phyloP scores from a whole-genome alignment of 2,113 vertebrate genomes.

The Notiomystis cincta region DNA sequence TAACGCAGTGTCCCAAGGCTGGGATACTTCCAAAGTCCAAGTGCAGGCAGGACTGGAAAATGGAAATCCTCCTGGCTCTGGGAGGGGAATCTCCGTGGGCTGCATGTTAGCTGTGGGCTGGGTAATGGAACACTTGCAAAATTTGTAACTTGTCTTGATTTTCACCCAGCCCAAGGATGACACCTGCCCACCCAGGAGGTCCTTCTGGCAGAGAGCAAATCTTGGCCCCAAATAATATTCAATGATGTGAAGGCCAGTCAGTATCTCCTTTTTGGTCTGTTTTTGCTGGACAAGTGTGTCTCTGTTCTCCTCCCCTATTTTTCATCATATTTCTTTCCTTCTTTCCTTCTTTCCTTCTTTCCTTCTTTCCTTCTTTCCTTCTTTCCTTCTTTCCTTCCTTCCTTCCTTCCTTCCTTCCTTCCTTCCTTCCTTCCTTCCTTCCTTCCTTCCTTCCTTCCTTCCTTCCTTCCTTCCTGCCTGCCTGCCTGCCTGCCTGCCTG shows the following conservation, averaged over 20 bases:
- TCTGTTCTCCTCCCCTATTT: not conserved
- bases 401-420: too few relatives aligned
- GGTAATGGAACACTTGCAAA: not conserved
- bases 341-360: not conserved
- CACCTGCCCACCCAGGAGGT: not conserved
- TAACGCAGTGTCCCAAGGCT: fast-evolving
- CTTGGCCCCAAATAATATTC: not conserved
- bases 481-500: too few relatives aligned
- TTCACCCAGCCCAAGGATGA: not conserved
- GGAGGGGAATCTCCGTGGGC: not conserved
- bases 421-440: too few relatives aligned
- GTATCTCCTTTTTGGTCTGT: not conserved
- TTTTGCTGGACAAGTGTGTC: not conserved
- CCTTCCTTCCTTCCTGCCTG: too few relatives aligned
- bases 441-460: not conserved
- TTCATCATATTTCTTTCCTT: not conserved
- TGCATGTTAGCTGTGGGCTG: not conserved
- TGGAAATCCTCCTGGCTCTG: not conserved
- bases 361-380: too few relatives aligned
- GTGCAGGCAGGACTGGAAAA: not conserved
- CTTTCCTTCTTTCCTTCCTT: too few relatives aligned
- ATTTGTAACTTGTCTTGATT: not conserved
- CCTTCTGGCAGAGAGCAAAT: not conserved
- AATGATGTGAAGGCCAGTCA: not conserved
- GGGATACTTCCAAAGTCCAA: not conserved